A percentile compares a stretch with the other conserved stretches of the same genome.
These are phyloP conservation scores for Microcaecilia unicolor DNA, from an alignment of 2,797 vertebrate species.

Conservation along the genomic window DNA sequence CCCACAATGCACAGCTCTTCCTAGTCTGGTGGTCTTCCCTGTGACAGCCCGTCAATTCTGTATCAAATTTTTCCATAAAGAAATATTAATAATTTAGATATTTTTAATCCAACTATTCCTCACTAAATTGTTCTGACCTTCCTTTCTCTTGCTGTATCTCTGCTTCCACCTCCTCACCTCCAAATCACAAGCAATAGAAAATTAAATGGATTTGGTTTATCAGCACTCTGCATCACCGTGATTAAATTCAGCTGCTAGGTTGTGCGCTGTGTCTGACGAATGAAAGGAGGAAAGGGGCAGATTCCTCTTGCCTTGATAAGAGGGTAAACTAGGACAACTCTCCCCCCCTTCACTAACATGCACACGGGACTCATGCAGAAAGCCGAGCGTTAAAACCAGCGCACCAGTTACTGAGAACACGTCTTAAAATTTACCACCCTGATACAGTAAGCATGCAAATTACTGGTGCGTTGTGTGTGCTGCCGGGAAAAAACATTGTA, in stretches of 20 bases:
- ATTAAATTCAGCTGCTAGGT: slow-evolving; percentile 64
- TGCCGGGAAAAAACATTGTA: too few relatives aligned
- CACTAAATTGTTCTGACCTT: slow-evolving; percentile 66
- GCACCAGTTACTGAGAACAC: too few relatives aligned
- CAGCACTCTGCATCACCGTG: slow-evolving; percentile 67
- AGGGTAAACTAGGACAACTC: neutral
- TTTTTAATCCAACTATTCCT: slow-evolving; percentile 44
- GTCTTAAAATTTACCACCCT: too few relatives aligned
- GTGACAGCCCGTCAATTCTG: too few relatives aligned
- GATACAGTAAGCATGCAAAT: too few relatives aligned
- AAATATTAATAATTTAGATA: neutral
- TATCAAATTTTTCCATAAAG: neutral
- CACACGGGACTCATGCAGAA: too few relatives aligned
- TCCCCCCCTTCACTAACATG: neutral
- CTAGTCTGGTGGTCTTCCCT: too few relatives aligned
- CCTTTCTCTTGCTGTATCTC: slow-evolving; percentile 34
- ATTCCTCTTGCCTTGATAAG: too few relatives aligned
- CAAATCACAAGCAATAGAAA: slow-evolving; percentile 64
- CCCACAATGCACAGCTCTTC: too few relatives aligned
- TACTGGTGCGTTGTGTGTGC: too few relatives aligned
- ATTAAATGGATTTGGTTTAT: slow-evolving; percentile 81
- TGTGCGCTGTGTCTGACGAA: slow-evolving; percentile 33
- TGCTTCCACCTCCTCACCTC: slow-evolving; percentile 20
- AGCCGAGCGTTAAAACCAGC: too few relatives aligned
- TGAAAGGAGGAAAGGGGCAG: too few relatives aligned